Percentiles rank a stretch among this genome's conserved stretches.
phyloP scores from a whole-genome alignment of 2,113 vertebrate genomes.

The Aptenodytes forsteri region DNA sequence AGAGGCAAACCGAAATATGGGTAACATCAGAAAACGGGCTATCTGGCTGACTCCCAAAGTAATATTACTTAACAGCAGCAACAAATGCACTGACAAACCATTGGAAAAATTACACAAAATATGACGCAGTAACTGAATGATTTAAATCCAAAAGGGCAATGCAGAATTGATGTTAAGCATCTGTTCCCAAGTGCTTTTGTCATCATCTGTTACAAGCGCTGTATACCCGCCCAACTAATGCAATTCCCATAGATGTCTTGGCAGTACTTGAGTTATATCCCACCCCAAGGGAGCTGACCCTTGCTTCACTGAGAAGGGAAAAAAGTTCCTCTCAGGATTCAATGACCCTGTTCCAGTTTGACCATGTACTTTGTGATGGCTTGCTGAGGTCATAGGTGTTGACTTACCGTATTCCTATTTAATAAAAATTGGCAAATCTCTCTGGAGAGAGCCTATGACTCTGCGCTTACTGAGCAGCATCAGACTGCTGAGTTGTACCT shows the following conservation, averaged over 20 bases:
- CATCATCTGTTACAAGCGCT: neutral
- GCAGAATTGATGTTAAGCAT: neutral
- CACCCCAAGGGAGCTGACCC: constrained; percentile 23
- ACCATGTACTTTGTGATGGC: neutral
- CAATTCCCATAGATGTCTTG: constrained; percentile 42
- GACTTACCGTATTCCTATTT: neutral
- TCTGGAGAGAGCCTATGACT: constrained; percentile 17
- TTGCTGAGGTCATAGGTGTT: neutral
- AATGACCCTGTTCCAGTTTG: neutral
- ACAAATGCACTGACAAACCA: neutral
- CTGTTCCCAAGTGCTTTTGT: constrained; percentile 22
- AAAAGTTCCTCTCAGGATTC: neutral
- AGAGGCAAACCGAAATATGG: neutral
- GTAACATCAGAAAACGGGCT: neutral
- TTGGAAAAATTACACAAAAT: neutral
- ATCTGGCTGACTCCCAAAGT: neutral
- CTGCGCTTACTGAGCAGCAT: neutral
- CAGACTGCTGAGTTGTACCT: neutral
- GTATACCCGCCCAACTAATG: neutral
- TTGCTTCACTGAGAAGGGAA: neutral
- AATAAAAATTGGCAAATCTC: neutral
- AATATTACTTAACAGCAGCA: neutral
- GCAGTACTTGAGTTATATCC: neutral
- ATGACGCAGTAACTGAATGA: neutral
- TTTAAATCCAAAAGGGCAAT: neutral